These are phyloP conservation scores for Polypterus bichir DNA, from an alignment of 2,113 vertebrate genomes.

Conservation along the genomic window DNA sequence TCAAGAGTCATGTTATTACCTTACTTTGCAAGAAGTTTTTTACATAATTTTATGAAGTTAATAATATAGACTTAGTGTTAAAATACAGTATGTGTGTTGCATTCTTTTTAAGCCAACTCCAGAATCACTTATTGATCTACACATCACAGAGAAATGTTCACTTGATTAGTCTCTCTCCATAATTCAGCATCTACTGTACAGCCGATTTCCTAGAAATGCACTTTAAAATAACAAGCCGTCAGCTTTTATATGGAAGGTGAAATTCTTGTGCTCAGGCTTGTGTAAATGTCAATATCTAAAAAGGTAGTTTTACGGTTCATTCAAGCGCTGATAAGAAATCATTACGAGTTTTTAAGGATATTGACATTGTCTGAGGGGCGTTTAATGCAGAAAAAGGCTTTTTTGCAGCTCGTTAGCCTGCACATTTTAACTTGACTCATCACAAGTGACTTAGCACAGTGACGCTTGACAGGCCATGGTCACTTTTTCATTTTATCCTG, in stretches of 20 bases:
- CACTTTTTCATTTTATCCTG: no score
- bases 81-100: no score
- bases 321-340: constrained; percentile 57
- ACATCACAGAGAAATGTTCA: constrained; percentile 55
- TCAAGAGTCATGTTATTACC: no score
- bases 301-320: constrained; percentile 61
- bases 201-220: constrained; percentile 26
- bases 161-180: constrained; percentile 40
- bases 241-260: constrained; percentile 35
- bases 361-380: constrained; percentile 41
- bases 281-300: constrained; percentile 65
- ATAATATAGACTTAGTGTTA: no score
- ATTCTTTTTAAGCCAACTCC: no score
- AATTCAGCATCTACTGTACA: constrained; percentile 38
- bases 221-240: constrained; percentile 33
- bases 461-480: no score
- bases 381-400: constrained; percentile 52
- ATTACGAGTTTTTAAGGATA: constrained; percentile 53
- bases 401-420: constrained; percentile 49
- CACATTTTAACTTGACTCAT: constrained; percentile 53
- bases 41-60: no score
- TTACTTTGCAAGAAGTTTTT: no score
- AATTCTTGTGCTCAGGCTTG: constrained; percentile 43
- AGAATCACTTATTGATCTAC: constrained; percentile 52
- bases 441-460: constrained; percentile 40